phyloP scores from a whole-genome alignment of 2,888 invertebrate species.

The Automeris io region DNA sequence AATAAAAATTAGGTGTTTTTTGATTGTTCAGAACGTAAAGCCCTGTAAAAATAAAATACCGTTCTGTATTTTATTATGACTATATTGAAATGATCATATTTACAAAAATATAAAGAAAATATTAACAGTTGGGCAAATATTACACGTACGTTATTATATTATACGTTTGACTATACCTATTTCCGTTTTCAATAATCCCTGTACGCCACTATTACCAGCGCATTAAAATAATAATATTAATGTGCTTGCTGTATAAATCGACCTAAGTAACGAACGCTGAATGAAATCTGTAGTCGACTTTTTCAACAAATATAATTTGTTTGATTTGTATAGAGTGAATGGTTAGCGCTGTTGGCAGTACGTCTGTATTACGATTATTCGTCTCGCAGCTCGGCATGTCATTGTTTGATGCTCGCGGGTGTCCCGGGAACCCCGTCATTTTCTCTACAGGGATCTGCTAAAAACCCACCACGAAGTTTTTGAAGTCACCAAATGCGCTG shows the following conservation, averaged over 20 bases:
- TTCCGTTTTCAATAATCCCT: too few relatives aligned
- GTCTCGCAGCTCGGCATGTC: constrained; percentile 36
- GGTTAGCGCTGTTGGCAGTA: constrained; percentile 36
- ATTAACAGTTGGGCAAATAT: too few relatives aligned
- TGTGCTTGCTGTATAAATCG: constrained; percentile 9
- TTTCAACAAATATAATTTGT: constrained; percentile 71
- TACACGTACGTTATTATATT: too few relatives aligned
- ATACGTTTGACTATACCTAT: too few relatives aligned
- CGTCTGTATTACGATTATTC: constrained; percentile 44
- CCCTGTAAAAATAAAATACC: too few relatives aligned
- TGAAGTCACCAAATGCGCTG: constrained; percentile 61
- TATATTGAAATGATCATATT: too few relatives aligned
- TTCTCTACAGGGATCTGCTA: constrained; percentile 67
- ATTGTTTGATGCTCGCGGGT: constrained; percentile 66
- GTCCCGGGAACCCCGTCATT: constrained; percentile 67
- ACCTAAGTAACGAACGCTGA: constrained; percentile 22
- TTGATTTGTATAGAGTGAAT: constrained; percentile 72
- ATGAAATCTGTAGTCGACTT: constrained; percentile 51
- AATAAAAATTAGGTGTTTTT: too few relatives aligned
- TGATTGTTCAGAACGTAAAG: too few relatives aligned
- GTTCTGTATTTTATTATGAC: too few relatives aligned
- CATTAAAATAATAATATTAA: not conserved
- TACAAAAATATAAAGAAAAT: too few relatives aligned
- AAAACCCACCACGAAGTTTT: constrained; percentile 64
- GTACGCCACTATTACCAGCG: too few relatives aligned